Conservation (phyloP, 2,888 invertebrate genomes). For the Biston betularia region DNA sequence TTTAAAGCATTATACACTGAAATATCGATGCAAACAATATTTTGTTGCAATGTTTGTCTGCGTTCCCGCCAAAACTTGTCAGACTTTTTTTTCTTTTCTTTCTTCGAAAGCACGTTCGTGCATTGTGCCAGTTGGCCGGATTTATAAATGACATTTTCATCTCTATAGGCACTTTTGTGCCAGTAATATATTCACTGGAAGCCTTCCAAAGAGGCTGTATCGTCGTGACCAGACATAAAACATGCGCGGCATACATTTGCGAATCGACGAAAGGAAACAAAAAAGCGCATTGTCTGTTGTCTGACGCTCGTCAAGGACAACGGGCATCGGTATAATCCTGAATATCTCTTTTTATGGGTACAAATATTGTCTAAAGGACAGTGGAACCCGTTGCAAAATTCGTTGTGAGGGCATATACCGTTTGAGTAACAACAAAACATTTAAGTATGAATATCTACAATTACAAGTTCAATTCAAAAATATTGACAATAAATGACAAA, state of each 20-base stretch:
- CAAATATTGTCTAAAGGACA: too few relatives aligned
- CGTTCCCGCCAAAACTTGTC: too few relatives aligned
- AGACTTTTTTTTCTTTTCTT: not conserved
- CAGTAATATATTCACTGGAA: conserved; percentile 67
- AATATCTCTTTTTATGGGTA: too few relatives aligned
- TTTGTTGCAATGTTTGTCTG: too few relatives aligned
- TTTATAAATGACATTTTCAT: conserved; percentile 7
- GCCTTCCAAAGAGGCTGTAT: conserved; percentile 57
- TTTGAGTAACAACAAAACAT: not conserved
- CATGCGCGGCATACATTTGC: conserved; percentile 36
- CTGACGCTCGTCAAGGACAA: not conserved
- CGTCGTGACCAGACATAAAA: conserved; percentile 45
- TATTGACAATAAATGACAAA: conserved; percentile 11
- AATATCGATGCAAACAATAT: too few relatives aligned
- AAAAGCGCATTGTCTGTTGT: conserved; percentile 15
- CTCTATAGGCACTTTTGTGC: conserved; percentile 37
- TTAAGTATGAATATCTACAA: not conserved
- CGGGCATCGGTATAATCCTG: too few relatives aligned
- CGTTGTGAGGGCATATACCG: not conserved
- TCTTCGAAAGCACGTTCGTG: too few relatives aligned
- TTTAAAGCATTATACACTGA: too few relatives aligned
- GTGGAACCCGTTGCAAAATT: too few relatives aligned
- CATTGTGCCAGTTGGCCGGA: not conserved
- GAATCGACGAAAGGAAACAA: conserved; percentile 21
- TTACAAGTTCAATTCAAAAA: not conserved